Percentiles rank a stretch among this genome's conserved stretches.
These are phyloP conservation scores for Forbesichthys papilliferus DNA, from an alignment of 2,113 vertebrate genomes.

Conservation along the genomic window DNA sequence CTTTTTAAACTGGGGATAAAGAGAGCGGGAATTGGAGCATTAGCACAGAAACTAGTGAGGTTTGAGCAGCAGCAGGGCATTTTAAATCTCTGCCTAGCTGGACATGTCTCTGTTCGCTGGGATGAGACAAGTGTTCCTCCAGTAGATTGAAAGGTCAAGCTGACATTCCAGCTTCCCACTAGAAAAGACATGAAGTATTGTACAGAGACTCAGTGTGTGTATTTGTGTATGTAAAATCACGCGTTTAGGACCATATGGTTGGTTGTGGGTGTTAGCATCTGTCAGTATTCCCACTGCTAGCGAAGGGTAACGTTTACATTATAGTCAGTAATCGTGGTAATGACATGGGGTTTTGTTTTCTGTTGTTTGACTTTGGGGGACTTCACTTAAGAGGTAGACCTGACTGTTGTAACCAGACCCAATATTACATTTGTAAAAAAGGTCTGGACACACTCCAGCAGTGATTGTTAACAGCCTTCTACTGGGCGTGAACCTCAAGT, in stretches of 20 bases:
- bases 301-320: neutral
- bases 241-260: neutral
- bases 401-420: too few species aligned
- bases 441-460: too few species aligned
- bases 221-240: neutral
- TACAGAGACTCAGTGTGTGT: neutral
- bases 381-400: too few species aligned
- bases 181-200: neutral
- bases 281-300: neutral
- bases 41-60: conserved; percentile 69
- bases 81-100: neutral
- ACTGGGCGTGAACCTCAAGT: too few species aligned
- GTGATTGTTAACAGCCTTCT: too few species aligned
- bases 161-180: neutral
- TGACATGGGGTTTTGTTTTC: neutral
- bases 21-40: conserved; percentile 32
- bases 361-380: neutral
- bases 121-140: neutral
- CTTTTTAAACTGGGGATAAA: neutral
- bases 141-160: neutral
- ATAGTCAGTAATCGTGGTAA: neutral
- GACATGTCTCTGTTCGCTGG: neutral
- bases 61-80: neutral
- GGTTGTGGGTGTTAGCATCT: neutral
- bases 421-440: too few species aligned